A percentile compares a stretch with the other conserved stretches of the same genome.
Conservation (phyloP, 2,888 invertebrate genomes). For the Eupithecia insigniata region DNA sequence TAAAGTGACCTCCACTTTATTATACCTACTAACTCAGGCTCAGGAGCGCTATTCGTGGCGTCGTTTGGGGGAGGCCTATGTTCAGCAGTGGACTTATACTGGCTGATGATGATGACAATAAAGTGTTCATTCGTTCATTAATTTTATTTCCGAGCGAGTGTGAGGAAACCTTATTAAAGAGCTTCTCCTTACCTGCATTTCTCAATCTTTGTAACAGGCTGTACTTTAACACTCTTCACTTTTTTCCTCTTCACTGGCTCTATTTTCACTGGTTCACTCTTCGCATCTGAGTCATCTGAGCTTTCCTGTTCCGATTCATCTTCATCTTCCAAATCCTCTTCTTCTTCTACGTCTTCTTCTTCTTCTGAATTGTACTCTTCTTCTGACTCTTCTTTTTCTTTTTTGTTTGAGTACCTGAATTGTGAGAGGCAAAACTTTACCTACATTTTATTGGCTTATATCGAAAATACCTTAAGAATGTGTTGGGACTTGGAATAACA, state of each 20-base stretch:
- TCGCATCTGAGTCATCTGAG: constrained; percentile 5
- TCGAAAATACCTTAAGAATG: too few species aligned
- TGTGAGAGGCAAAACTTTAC: too few species aligned
- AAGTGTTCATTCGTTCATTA: too few species aligned
- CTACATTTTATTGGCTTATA: background rate
- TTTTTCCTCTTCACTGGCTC: background rate
- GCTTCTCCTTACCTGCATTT: background rate
- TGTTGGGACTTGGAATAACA: too few species aligned
- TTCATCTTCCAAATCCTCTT: constrained; percentile 7
- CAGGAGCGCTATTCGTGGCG: too few species aligned
- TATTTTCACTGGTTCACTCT: background rate
- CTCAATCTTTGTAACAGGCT: constrained; percentile 6
- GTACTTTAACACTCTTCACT: background rate
- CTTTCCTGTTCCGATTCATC: constrained; percentile 2
- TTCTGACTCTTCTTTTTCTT: background rate
- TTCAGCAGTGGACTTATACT: too few species aligned
- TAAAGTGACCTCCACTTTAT: too few species aligned
- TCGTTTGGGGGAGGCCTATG: too few species aligned
- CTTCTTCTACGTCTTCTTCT: background rate
- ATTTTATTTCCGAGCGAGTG: too few species aligned
- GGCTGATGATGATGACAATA: too few species aligned
- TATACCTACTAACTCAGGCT: too few species aligned
- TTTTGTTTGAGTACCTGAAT: constrained; percentile 1
- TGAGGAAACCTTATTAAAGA: background rate
- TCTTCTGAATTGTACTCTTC: background rate